These are phyloP conservation scores for Leptestheria dahalacensis DNA, from an alignment of 1,140 invertebrate species.

Conservation along the genomic window DNA sequence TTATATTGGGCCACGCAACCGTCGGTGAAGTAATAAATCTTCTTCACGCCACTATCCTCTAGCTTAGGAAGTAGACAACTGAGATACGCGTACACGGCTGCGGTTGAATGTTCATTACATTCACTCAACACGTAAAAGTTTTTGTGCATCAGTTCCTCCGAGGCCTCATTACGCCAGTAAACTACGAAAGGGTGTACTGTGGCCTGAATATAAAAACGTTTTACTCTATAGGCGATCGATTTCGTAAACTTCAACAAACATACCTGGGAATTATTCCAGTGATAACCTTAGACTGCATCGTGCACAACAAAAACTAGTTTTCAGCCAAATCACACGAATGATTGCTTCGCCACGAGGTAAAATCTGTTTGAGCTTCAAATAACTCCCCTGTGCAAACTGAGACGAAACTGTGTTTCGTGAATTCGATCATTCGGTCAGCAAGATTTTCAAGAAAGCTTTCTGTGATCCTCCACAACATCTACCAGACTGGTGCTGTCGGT, in stretches of 20 bases:
- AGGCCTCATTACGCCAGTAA: background rate
- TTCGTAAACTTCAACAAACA: background rate
- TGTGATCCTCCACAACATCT: background rate
- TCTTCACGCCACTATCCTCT: background rate
- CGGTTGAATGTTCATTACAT: background rate
- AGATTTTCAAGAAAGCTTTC: background rate
- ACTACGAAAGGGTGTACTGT: background rate
- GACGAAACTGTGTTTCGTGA: background rate
- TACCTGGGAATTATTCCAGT: background rate
- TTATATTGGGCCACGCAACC: conserved; percentile 26
- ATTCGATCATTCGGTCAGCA: background rate
- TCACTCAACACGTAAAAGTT: background rate
- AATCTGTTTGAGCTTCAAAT: background rate
- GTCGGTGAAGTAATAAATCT: conserved; percentile 21
- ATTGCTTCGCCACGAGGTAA: background rate
- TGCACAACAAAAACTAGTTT: background rate
- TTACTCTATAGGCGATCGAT: background rate
- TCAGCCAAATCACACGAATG: background rate
- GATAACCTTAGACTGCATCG: background rate
- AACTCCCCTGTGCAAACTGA: background rate
- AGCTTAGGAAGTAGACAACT: background rate
- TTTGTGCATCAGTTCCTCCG: background rate
- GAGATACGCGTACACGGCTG: background rate
- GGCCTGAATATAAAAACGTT: background rate
- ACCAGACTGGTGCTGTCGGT: background rate